Evolutionary conservation across 2,888 invertebrate genomes (phyloP).

Genomic region (Lucinisca nassula): DNA sequence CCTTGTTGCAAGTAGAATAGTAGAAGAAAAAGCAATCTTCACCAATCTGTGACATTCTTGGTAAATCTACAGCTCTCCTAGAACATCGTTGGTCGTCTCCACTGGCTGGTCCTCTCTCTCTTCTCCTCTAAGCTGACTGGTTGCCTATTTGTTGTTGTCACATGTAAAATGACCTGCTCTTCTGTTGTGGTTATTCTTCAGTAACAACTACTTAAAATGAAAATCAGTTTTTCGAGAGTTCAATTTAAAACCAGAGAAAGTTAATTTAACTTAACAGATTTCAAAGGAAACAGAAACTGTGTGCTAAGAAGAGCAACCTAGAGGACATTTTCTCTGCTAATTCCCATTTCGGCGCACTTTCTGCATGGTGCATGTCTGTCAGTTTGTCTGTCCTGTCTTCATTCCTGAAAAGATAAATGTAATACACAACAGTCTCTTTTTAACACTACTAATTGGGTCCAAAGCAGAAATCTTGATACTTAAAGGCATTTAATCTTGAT

Average conservation of each 20-base stretch:
- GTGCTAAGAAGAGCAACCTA: neutral
- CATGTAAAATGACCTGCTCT: neutral
- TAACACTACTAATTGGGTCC: too few relatives aligned
- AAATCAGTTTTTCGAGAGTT: neutral
- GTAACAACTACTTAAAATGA: neutral
- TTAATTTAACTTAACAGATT: too few relatives aligned
- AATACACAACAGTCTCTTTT: too few relatives aligned
- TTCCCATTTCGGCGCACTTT: neutral
- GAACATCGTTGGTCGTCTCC: too few relatives aligned
- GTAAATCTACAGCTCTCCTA: neutral
- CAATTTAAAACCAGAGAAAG: too few relatives aligned
- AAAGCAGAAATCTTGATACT: too few relatives aligned
- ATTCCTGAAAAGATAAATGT: neutral
- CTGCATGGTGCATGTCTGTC: neutral
- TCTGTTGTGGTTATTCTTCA: neutral
- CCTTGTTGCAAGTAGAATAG: constrained; percentile 53
- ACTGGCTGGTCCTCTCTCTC: neutral
- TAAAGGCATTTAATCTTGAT: too few relatives aligned
- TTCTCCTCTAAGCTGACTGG: neutral
- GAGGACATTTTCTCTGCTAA: neutral
- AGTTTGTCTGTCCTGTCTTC: neutral
- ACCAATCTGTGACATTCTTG: constrained; percentile 57
- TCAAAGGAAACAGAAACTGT: neutral
- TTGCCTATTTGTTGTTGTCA: neutral
- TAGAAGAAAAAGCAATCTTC: constrained; percentile 69